Evolutionary conservation across 2,797 vertebrate genomes (phyloP), one percentile per base, ranked within the genome.

Genomic region (Discoglossus pictus): DNA sequence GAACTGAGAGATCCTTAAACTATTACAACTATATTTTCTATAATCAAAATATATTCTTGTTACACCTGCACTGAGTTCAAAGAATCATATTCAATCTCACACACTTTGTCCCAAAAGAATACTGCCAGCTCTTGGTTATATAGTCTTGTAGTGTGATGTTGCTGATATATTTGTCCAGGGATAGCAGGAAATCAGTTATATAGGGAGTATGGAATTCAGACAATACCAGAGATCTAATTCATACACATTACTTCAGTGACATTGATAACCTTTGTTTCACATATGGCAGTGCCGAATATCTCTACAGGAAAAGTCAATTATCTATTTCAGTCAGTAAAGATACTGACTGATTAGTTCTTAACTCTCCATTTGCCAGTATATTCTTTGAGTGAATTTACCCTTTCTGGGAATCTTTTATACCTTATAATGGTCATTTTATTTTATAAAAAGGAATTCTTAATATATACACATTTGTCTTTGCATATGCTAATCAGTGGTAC

Each of bases 211-310:
- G 11, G 20, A 44, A 15, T 34, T 10, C 7, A 8, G 52, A 21
- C 16, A 35, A 34, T 42, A 60, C n/a, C 24, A 11, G 36, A 13
- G 13, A 51, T 40, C 9, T 13, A 2, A 59, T 59, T 67, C 53
- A 58, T 42, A n/a, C 7, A 35, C 44, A 53, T 31, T 46, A 39
- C 38, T 63, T 43, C 61, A 63, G 42, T 56, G 34, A 56, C 43
- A 8, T 40, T 18, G n/a, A 16, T 13, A 58, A 50, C 48, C 54
- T 15, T 7, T 11, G 8, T 10, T 36, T 20, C 1, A 9, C 21
- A 40, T 24, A 27, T 52, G 11, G 2, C 23, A 25, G 13, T 11
- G 10, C 44, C 44, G 12, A 62, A 39, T 17, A 65, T 46, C 51
- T n/a, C 39, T 42, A 15, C 39, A 42, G 13, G 7, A 42, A 13